Evolutionary conservation across 2,797 vertebrate species (phyloP), one percentile per base, ranked within the genome.

Genomic region (Acanthurus leucopareius): DNA sequence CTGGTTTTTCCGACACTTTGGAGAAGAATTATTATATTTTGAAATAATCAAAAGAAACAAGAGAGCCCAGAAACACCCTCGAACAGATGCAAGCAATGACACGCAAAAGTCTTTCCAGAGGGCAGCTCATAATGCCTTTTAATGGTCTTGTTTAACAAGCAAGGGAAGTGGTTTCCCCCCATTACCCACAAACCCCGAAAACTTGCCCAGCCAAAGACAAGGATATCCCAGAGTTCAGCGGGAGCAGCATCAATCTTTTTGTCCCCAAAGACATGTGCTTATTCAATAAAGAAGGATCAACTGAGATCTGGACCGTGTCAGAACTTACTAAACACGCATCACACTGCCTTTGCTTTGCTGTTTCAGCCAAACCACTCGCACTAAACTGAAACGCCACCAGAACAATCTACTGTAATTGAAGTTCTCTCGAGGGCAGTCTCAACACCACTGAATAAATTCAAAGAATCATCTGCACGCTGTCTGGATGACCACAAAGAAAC

Each of bases 91-190:
- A 85, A 90, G 84, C 90, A 92, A 92, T 93, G 93, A 90, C 89
- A 92, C 71, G 87, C 85, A 85, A 87, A 89, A 90, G 88, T 73
- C 79, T 85, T 87, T 88, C 77, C 88, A 80, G 80, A 91, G 89
- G 82, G 89, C 80, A 81, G 83, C 87, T 79, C 78, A 80, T 93
- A 92, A 93, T 93, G 90, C 90, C 70, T 94, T 95, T 93, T 93
- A 95, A 94, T 94, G 92, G 89, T 89, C 90, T 84, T 94, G 92
- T 94, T 94, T 94, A 95, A 96, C 95, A 95, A 94, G 91, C 93
- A 90, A 78, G 92, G 94, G 92, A 95, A 94, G 93, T 93, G 94
- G 93, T 94, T 93, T 88, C 74, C 69, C 82, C 87, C 87, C 89
- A 91, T 92, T 91, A 92, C 93, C 94, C 93, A 79, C 93, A 93